A percentile compares a stretch with the other conserved stretches of the same genome.
Conservation (phyloP, 2,113 vertebrate genomes). For the Anoplopoma fimbria region DNA sequence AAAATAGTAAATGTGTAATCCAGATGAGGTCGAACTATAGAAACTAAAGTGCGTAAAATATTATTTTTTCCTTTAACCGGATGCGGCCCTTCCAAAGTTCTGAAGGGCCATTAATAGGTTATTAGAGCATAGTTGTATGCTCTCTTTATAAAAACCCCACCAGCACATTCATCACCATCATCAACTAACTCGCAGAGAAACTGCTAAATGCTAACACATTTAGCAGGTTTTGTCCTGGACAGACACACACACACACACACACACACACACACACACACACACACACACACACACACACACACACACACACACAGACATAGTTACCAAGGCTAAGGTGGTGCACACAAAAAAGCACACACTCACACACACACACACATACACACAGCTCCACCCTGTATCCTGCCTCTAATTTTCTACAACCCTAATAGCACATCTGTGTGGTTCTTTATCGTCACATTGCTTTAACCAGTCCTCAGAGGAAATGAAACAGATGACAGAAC, state of each 20-base stretch:
- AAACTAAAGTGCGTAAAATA: background rate
- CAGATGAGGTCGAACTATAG: background rate
- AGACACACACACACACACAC: background rate
- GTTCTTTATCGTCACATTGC: conserved; percentile 30
- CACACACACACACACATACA: no score
- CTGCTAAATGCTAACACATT: conserved; percentile 4
- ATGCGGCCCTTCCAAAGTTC: background rate
- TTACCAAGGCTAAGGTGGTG: no score
- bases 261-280: conserved; percentile 11
- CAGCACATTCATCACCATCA: background rate
- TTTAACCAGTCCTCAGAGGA: conserved; percentile 38
- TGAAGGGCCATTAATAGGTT: no score
- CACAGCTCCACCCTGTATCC: conserved; percentile 10
- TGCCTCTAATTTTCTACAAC: conserved; percentile 38
- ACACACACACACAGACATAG: background rate
- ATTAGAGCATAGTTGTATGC: background rate
- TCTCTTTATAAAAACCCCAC: background rate
- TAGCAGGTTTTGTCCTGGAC: background rate
- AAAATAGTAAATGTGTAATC: background rate
- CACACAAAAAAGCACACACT: no score
- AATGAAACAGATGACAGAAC: conserved; percentile 65
- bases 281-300: conserved; percentile 25
- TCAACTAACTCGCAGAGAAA: conserved; percentile 7
- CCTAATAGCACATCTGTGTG: conserved; percentile 47
- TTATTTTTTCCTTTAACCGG: background rate